Conservation (phyloP, 2,113 vertebrate genomes). For the Cervus canadensis region DNA sequence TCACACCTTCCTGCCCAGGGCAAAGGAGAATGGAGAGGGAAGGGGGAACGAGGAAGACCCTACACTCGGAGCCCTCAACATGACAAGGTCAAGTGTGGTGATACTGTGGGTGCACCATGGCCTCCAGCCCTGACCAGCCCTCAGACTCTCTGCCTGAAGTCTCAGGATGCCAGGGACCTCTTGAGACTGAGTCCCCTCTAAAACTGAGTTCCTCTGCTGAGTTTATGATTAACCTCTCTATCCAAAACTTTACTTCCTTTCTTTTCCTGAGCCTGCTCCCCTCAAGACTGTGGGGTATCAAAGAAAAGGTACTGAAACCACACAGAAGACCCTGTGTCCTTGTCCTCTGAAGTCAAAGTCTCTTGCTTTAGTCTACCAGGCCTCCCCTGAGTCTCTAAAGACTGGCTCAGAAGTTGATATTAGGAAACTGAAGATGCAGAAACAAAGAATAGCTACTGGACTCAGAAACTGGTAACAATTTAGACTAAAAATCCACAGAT, state of each 20-base stretch:
- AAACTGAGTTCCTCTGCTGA: neutral
- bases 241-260: neutral
- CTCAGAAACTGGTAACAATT: neutral
- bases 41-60: neutral
- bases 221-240: neutral
- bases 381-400: neutral
- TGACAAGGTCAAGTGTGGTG: neutral
- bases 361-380: neutral
- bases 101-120: neutral
- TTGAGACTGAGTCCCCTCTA: neutral
- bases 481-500: neutral
- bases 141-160: neutral
- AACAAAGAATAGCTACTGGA: neutral
- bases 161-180: neutral
- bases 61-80: neutral
- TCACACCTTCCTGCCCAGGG: neutral
- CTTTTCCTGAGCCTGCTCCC: neutral
- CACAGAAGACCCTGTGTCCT: neutral
- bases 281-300: neutral
- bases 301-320: neutral
- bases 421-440: neutral
- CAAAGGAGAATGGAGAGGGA: neutral
- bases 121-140: neutral
- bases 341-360: neutral
- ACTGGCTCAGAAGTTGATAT: neutral